Evolutionary conservation across 2,113 vertebrate genomes (phyloP).

Genomic region (Sinocyclocheilus rhinocerous): DNA sequence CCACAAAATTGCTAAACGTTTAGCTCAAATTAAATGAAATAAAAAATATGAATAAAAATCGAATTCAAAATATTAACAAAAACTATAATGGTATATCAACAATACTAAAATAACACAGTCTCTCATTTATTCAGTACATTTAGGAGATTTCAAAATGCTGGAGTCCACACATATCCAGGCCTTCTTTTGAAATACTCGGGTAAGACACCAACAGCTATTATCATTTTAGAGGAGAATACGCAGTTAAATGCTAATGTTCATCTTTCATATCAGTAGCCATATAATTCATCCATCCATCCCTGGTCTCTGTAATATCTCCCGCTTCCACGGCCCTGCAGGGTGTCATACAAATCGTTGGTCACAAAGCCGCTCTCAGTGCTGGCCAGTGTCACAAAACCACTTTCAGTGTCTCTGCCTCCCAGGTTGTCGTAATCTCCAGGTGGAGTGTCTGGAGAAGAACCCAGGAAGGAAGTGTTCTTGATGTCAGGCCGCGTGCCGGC

Average conservation of each 20-base stretch:
- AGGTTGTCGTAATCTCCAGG: slow-evolving; percentile 80
- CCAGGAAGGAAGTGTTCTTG: slow-evolving; percentile 89
- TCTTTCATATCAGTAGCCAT: slow-evolving; percentile 73
- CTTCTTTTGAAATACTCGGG: not conserved
- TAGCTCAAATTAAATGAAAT: too few relatives aligned
- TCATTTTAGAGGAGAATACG: not conserved
- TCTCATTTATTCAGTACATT: not conserved
- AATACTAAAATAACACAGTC: not conserved
- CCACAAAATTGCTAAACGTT: too few relatives aligned
- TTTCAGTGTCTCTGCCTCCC: slow-evolving; percentile 76
- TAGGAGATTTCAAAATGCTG: too few relatives aligned
- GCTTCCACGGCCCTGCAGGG: slow-evolving; percentile 69
- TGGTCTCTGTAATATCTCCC: slow-evolving; percentile 71
- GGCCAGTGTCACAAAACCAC: slow-evolving; percentile 80
- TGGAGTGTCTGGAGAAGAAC: slow-evolving; percentile 74
- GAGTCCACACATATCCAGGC: not conserved
- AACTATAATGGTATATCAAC: too few relatives aligned
- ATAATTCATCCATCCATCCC: slow-evolving; percentile 86
- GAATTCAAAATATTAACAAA: too few relatives aligned
- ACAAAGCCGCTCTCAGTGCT: slow-evolving; percentile 88
- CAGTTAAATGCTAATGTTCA: not conserved
- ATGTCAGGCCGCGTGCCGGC: slow-evolving; percentile 81
- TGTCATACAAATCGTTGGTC: slow-evolving; percentile 88
- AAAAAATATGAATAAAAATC: too few relatives aligned
- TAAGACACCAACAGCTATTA: not conserved